A percentile compares a stretch with the other conserved stretches of the same genome.
Conservation (phyloP, 2,888 invertebrate genomes). For the Hirtodrosophila alboralis region DNA sequence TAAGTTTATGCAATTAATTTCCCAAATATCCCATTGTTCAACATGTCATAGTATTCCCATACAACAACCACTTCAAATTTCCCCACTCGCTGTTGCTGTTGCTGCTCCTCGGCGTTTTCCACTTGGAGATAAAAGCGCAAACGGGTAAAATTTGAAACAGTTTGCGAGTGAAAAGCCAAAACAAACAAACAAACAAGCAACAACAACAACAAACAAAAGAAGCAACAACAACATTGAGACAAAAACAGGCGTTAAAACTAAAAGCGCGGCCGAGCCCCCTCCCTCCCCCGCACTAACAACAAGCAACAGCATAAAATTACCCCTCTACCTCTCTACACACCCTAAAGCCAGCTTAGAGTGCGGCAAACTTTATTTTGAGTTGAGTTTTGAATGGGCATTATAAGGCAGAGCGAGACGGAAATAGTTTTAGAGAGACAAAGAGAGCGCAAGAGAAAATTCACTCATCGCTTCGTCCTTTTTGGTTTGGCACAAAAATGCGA, state of each 20-base stretch:
- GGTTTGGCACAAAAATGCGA: constrained; percentile 76
- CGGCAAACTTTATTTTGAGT: constrained; percentile 64
- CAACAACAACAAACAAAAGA: constrained; percentile 12
- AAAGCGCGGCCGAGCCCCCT: constrained; percentile 36
- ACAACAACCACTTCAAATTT: constrained; percentile 27
- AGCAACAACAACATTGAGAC: constrained; percentile 38
- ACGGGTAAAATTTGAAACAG: constrained; percentile 51
- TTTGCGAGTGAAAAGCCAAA: constrained; percentile 59
- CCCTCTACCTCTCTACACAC: neutral
- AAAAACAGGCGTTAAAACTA: constrained; percentile 60
- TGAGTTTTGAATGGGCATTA: constrained; percentile 61
- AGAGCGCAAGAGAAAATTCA: constrained; percentile 39
- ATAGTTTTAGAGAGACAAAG: constrained; percentile 6
- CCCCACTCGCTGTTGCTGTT: constrained; percentile 1
- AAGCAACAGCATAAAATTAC: constrained; percentile 22
- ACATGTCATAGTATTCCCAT: constrained; percentile 40
- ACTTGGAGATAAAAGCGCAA: constrained; percentile 64
- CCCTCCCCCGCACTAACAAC: constrained; percentile 4
- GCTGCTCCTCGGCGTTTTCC: constrained; percentile 13
- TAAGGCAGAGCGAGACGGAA: constrained; percentile 20
- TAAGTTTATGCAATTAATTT: constrained; percentile 27
- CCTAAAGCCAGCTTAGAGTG: too few relatives aligned
- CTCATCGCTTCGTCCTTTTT: constrained; percentile 79
- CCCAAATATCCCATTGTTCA: constrained; percentile 52
- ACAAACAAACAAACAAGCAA: constrained; percentile 24